These are phyloP conservation scores for Neoaliturus tenellus DNA, from an alignment of 2,888 invertebrate species.

Conservation along the genomic window DNA sequence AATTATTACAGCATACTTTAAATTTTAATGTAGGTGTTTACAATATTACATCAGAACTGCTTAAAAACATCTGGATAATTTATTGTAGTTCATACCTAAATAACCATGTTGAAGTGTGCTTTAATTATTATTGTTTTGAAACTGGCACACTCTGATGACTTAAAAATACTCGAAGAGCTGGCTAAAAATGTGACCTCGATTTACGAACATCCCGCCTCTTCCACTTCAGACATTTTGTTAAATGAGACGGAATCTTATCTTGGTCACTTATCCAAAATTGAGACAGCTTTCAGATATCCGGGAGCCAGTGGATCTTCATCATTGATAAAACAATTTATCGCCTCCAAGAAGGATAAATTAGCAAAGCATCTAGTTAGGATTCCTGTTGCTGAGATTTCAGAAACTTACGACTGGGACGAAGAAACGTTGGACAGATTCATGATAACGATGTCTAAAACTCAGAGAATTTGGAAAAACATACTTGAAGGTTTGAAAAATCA, in stretches of 20 bases:
- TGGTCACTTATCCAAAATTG: neutral
- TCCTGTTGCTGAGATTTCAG: constrained; percentile 1
- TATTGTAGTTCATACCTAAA: neutral
- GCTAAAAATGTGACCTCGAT: neutral
- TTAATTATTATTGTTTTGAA: neutral
- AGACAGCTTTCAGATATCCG: neutral
- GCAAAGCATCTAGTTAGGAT: constrained; percentile 1
- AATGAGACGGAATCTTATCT: constrained; percentile 10
- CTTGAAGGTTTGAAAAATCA: neutral
- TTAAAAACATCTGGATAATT: neutral
- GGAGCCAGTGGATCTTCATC: neutral
- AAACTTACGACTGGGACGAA: constrained; percentile 22
- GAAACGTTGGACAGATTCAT: constrained; percentile 24
- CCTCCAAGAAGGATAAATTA: neutral
- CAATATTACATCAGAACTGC: neutral
- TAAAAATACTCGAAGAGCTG: neutral
- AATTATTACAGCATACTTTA: neutral
- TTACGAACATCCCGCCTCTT: neutral
- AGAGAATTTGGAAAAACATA: constrained; percentile 23
- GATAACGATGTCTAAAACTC: constrained; percentile 34
- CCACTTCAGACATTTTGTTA: neutral
- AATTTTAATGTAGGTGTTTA: neutral
- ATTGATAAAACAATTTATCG: neutral
- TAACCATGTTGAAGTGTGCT: neutral
- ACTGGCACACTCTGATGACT: neutral